Evolutionary conservation across 2,797 vertebrate species (phyloP), one percentile per base, ranked within the genome.

Genomic region (Podarcis lilfordi): DNA sequence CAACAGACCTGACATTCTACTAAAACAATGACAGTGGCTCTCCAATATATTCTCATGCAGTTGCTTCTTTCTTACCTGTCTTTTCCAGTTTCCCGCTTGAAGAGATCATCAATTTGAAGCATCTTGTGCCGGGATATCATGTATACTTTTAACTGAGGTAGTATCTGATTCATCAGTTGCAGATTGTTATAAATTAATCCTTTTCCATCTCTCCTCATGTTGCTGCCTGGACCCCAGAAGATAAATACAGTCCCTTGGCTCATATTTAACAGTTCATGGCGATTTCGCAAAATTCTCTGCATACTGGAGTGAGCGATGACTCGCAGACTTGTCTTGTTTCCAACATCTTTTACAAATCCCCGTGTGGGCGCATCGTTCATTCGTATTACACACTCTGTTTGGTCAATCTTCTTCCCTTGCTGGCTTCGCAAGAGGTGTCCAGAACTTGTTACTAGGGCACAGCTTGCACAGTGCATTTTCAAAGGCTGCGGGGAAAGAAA

Each of bases 211-310:
- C 98, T 97, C 89, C 98, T 96, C 99, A 99, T 99, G 96, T 99
- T 99, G 97, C 95, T 98, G 97, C 98, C 98, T 23, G 99, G 99
- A 3, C 99, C 99, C 99, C 99, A 99, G 98, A 99, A 99, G 96
- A 99, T 98, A 96, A 99, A 99, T 86, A 98, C 98, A 0, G 98
- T 97, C 84, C 99, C 98, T 25, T 98, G 98, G 96, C 98, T 99
- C 95, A 97, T 97, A 19, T 99, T 99, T 71, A 99, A 96, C 93
- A 99, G 97, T 96, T 99, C 98, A 0, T 98, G 97, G 89, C 98
- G 98, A 55, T 97, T 98, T 23, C 98, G 96, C 88, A 99, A 93
- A 35, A 99, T 98, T 77, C 98, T 96, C 97, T 99, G 98, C 92
- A 99, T 98, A 94, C 99, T 99, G 96, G 98, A 99, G 93, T 99